These are phyloP conservation scores for Drosophila siamana DNA, from an alignment of 2,888 invertebrate genomes.

Conservation along the genomic window DNA sequence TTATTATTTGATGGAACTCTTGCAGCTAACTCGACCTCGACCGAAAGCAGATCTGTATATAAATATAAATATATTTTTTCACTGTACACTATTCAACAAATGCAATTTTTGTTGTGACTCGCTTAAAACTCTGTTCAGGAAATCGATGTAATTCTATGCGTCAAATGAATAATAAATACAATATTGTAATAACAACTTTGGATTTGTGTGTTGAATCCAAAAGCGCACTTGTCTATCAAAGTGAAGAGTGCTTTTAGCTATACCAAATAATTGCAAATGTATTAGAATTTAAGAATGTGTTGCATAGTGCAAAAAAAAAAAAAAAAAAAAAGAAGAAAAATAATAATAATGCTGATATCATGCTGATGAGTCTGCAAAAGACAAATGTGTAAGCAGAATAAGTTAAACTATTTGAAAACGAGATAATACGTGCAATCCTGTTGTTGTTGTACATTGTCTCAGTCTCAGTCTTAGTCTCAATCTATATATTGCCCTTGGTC, in stretches of 20 bases:
- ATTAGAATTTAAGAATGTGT: constrained; percentile 6
- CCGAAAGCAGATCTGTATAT: constrained; percentile 23
- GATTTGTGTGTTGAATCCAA: too few relatives aligned
- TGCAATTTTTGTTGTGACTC: constrained; percentile 12
- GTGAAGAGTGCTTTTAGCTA: constrained; percentile 26
- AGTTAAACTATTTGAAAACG: constrained; percentile 15
- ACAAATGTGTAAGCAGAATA: too few relatives aligned
- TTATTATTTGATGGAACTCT: too few relatives aligned
- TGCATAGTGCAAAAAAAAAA: too few relatives aligned
- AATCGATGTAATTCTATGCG: not conserved
- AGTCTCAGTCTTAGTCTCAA: constrained; percentile 4
- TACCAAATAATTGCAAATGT: constrained; percentile 3
- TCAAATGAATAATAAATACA: too few relatives aligned
- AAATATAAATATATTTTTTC: constrained; percentile 49
- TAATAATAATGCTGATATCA: constrained; percentile 45
- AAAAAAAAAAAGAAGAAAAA: too few relatives aligned
- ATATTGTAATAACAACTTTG: constrained; percentile 1
- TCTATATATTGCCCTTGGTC: not conserved
- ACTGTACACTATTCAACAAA: constrained; percentile 40
- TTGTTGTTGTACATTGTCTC: constrained; percentile 15
- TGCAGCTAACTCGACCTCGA: constrained; percentile 6
- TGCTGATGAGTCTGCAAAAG: constrained; percentile 29
- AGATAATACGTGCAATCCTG: constrained; percentile 54
- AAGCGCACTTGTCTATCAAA: too few relatives aligned
- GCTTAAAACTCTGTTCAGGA: constrained; percentile 19